A percentile compares a stretch with the other conserved stretches of the same genome.
Evolutionary conservation across 1,140 invertebrate species (phyloP).

Genomic region (Diachasma alloeum): DNA sequence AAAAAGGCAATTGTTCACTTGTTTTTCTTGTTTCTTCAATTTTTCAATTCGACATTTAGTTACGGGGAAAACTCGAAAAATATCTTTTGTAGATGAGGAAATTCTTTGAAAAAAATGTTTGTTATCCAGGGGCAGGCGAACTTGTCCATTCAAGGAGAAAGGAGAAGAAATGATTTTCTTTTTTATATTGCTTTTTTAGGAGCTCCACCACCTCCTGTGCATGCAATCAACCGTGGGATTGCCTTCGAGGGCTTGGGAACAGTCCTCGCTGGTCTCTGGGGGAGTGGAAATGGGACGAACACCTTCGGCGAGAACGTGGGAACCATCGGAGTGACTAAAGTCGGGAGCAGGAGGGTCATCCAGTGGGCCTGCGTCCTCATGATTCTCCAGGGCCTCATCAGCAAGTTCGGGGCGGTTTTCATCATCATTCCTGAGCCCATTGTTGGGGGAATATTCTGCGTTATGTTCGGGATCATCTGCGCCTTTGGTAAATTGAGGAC

Average conservation of each 20-base stretch:
- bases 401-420: conserved; percentile 86
- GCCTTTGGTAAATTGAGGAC: conserved; percentile 77
- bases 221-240: conserved; percentile 88
- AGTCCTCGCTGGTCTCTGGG: conserved; percentile 82
- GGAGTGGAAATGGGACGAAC: conserved; percentile 86
- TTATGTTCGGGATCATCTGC: conserved; percentile 88
- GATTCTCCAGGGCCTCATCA: conserved; percentile 81
- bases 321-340: conserved; percentile 79
- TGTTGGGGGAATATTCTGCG: conserved; percentile 86
- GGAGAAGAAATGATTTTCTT: no score
- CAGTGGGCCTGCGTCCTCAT: conserved; percentile 82
- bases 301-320: conserved; percentile 91
- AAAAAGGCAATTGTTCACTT: no score
- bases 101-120: no score
- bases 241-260: conserved; percentile 86
- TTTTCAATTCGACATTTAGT: no score
- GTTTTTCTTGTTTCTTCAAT: no score
- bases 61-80: no score
- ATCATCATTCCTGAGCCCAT: conserved; percentile 89
- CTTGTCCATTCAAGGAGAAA: no score
- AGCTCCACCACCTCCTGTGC: conserved; percentile 81
- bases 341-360: conserved; percentile 86
- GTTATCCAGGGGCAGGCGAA: no score
- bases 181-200: conserved; percentile 65
- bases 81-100: no score